Base-by-base conservation (phyloP, 2,113 vertebrate species). In the Notothenia coriiceps region DNA sequence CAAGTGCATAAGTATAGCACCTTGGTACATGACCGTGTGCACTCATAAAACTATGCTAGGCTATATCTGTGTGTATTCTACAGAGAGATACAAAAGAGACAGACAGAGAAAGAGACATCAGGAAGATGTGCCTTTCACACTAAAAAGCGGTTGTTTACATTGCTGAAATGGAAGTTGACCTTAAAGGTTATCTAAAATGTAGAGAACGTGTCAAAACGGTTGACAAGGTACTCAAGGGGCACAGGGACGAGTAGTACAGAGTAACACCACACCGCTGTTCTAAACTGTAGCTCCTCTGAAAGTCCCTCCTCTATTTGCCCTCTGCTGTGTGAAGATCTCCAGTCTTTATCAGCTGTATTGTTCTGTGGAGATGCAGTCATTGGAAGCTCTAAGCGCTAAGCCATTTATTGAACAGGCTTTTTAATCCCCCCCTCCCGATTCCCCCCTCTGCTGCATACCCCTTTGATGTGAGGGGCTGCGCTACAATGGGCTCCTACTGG, bases 371-470 rank as follows among this genome's bases (percentile, higher is more conserved):
- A 92, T 79, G 68, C 76, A 76, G 79, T 91, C 91, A 89, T 82
- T 79, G 73, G 78, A 65, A 85, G 83, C 73, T 54, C 91, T 93
- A 62, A 84, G 82, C 69, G 54, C 91, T 93, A 93, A 93, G 92
- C 92, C 93, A 94, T 94, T 93, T 94, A 94, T 93, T 91, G 85
- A 94, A 87, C 80, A 90, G 89, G 47, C 84, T 89, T 79, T 90
- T 92, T 93, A 93, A 93, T 89, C 80, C 89, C 75, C 84, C 66
- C 35, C 35, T 0, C 5, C 35, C 35, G 25, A 25, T 35, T 35
- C 35, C 77, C 70, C 70, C 35, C 35, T 40, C 56, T 50, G 59
- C 69, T 62, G 77, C 72, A 71, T 40, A 44, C 52, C 43, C 47
- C 83, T 90, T 89, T 91, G 88, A 89, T 82, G 91, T 85, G 70